Conservation (phyloP, 2,113 vertebrate species). For the Romanogobio albipinnatus region DNA sequence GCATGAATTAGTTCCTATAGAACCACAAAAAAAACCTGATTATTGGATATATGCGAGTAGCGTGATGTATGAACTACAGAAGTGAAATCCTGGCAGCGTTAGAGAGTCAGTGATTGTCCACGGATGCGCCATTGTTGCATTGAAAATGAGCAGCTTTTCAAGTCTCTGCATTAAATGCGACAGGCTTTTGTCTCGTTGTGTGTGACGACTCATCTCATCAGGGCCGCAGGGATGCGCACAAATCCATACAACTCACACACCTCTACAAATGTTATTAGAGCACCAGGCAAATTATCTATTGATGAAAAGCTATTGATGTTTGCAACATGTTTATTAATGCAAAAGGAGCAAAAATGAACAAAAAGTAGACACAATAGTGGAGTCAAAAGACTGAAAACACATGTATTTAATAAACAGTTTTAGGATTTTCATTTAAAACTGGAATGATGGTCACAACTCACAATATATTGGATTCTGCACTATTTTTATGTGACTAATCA, state of each 20-base stretch:
- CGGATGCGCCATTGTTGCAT: not conserved
- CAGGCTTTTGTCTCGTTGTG: not conserved
- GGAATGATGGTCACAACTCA: not conserved
- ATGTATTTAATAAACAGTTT: not conserved
- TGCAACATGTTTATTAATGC: not conserved
- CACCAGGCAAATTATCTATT: not conserved
- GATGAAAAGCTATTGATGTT: not conserved
- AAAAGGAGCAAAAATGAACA: not conserved
- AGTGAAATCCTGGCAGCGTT: not conserved
- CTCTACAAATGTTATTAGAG: constrained; percentile 18
- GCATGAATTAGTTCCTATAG: not conserved
- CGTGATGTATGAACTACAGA: not conserved
- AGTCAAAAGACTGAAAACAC: not conserved
- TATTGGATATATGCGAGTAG: not conserved
- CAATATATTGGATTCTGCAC: not conserved
- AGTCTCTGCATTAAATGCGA: not conserved
- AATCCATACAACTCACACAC: not conserved
- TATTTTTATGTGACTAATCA: not conserved
- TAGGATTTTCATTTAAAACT: not conserved
- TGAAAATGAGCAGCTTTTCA: not conserved
- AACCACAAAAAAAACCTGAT: not conserved
- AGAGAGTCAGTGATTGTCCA: not conserved
- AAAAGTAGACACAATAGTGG: not conserved
- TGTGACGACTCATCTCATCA: not conserved
- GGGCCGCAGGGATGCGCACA: not conserved